Conservation (phyloP, 2,113 vertebrate species). For the Helogale parvula region DNA sequence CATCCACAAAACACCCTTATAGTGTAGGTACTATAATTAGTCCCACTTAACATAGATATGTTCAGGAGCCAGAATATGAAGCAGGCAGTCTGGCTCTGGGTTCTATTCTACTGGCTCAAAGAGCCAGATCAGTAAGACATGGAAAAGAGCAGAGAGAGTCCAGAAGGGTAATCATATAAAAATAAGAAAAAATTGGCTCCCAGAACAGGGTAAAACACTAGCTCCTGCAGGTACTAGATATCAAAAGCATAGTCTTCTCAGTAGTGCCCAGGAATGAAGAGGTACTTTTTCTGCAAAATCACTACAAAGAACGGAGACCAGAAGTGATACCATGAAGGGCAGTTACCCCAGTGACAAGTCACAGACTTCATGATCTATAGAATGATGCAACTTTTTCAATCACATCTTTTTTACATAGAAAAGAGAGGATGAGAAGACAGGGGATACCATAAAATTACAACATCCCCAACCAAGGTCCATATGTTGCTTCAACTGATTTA, state of each 20-base stretch:
- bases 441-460: neutral
- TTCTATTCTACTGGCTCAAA: neutral
- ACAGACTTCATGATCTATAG: neutral
- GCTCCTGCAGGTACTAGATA: neutral
- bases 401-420: neutral
- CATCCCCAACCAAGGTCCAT: neutral
- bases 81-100: neutral
- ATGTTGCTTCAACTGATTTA: neutral
- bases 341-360: neutral
- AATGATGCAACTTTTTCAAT: neutral
- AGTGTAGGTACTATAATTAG: neutral
- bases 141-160: neutral
- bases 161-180: neutral
- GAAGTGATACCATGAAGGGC: neutral
- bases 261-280: neutral
- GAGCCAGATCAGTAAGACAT: neutral
- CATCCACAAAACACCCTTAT: neutral
- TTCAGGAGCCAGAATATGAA: neutral
- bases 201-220: neutral
- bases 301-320: neutral
- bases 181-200: neutral
- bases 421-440: neutral
- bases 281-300: neutral
- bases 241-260: neutral
- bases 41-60: neutral